A percentile compares a stretch with the other conserved stretches of the same genome.
Evolutionary conservation across 2,888 invertebrate genomes (phyloP).

Genomic region (Cylindroiulus punctatus): DNA sequence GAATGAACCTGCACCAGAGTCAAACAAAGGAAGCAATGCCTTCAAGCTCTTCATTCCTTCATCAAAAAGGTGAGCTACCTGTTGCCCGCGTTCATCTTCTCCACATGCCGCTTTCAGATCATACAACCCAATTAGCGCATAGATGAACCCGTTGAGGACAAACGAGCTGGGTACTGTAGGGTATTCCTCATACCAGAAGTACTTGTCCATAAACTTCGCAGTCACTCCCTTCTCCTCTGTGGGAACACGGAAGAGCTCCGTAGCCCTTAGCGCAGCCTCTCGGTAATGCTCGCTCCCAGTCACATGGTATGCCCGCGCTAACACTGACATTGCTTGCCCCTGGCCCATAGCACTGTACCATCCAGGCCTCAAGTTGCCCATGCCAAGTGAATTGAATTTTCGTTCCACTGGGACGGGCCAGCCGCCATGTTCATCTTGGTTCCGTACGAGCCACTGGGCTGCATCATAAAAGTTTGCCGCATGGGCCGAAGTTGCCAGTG

Average conservation of each 20-base stretch:
- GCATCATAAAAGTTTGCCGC: conserved; percentile 90
- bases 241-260: conserved; percentile 79
- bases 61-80: conserved; percentile 80
- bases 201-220: conserved; percentile 84
- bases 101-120: conserved; percentile 77
- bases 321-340: conserved; percentile 93
- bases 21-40: conserved; percentile 86
- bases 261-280: conserved; percentile 81
- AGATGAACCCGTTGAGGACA: conserved; percentile 98
- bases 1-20: conserved; percentile 93
- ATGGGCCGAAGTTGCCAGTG: conserved; percentile 84
- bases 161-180: conserved; percentile 94
- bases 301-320: conserved; percentile 87
- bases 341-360: conserved; percentile 99
- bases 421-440: conserved; percentile 88
- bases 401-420: conserved; percentile 91
- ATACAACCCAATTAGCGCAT: conserved; percentile 93
- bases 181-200: conserved; percentile 98
- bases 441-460: conserved; percentile 88
- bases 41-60: conserved; percentile 89
- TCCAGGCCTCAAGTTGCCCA: conserved; percentile 82
- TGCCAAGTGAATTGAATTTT: conserved; percentile 73
- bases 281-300: conserved; percentile 79
- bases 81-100: conserved; percentile 69
- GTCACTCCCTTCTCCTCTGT: conserved; percentile 83